Evolutionary conservation across 2,888 invertebrate genomes (phyloP).

Genomic region (Lepetodrilus schrolli): DNA sequence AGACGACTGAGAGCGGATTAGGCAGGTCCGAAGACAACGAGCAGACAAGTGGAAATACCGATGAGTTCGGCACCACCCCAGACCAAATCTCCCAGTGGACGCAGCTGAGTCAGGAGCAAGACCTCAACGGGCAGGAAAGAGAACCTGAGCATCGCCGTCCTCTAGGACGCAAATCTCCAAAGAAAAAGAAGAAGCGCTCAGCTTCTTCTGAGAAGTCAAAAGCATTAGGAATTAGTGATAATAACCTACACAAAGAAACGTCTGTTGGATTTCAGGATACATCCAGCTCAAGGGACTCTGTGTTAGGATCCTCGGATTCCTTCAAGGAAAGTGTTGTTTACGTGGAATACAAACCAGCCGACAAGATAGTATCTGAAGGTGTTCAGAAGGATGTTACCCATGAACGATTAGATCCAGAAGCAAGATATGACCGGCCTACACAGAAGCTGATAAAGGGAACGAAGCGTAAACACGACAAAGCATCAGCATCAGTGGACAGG

Average conservation of each 20-base stretch:
- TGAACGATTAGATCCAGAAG: background rate
- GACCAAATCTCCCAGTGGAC: background rate
- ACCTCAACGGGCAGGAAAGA: background rate
- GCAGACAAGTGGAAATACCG: constrained; percentile 1
- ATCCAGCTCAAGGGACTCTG: background rate
- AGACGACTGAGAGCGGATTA: constrained; percentile 3
- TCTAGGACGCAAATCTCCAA: background rate
- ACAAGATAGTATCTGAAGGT: background rate
- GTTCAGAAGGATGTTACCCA: background rate
- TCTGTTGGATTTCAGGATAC: background rate
- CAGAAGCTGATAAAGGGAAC: background rate
- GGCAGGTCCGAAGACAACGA: background rate
- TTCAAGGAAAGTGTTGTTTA: background rate
- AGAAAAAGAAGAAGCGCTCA: background rate
- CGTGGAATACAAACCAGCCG: background rate
- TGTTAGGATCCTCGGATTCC: background rate
- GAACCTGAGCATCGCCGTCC: too few species aligned
- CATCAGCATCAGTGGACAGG: background rate
- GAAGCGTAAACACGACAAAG: background rate
- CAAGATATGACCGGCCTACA: background rate
- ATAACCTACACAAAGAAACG: background rate
- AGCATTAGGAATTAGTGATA: background rate
- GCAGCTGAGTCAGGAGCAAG: background rate
- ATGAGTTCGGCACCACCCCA: background rate
- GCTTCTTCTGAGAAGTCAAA: background rate